Evolutionary conservation across 2,888 invertebrate species (phyloP).

Genomic region (Drosophila picticornis): DNA sequence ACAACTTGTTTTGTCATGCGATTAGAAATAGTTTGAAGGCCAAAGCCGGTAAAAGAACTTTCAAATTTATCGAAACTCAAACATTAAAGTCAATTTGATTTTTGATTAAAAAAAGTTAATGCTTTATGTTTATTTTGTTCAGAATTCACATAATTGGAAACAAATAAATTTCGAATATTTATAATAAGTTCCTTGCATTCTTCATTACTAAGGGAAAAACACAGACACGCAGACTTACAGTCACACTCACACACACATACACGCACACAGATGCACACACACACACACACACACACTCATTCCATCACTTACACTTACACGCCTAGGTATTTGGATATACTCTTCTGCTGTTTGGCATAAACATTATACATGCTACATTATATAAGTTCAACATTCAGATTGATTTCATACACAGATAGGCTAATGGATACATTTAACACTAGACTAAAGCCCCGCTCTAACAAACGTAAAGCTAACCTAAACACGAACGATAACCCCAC

Average conservation of each 20-base stretch:
- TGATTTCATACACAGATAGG: conserved; percentile 40
- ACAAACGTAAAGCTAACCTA: conserved; percentile 43
- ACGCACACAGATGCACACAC: conserved; percentile 12
- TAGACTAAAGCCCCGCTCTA: conserved; percentile 67
- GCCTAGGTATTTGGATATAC: conserved; percentile 72
- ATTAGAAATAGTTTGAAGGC: conserved; percentile 34
- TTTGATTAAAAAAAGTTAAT: conserved; percentile 47
- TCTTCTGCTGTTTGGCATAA: conserved; percentile 77
- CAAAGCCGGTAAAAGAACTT: conserved; percentile 31
- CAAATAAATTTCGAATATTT: conserved; percentile 57
- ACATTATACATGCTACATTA: conserved; percentile 62
- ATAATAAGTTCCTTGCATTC: conserved; percentile 49
- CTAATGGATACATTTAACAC: conserved; percentile 56
- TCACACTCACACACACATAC: conserved; percentile 18
- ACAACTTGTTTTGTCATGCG: conserved; percentile 62
- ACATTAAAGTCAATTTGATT: conserved; percentile 4
- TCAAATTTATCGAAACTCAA: neutral
- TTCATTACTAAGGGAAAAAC: conserved; percentile 50
- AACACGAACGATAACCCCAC: conserved; percentile 33
- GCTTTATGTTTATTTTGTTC: conserved; percentile 62
- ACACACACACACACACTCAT: conserved; percentile 2
- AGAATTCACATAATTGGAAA: conserved; percentile 39
- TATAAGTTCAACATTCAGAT: conserved; percentile 55
- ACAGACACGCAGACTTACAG: conserved; percentile 36
- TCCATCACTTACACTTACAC: conserved; percentile 52